Evolutionary conservation across 2,113 vertebrate species (phyloP), one percentile per base, ranked within the genome.

Genomic region (Lamprotornis superbus): DNA sequence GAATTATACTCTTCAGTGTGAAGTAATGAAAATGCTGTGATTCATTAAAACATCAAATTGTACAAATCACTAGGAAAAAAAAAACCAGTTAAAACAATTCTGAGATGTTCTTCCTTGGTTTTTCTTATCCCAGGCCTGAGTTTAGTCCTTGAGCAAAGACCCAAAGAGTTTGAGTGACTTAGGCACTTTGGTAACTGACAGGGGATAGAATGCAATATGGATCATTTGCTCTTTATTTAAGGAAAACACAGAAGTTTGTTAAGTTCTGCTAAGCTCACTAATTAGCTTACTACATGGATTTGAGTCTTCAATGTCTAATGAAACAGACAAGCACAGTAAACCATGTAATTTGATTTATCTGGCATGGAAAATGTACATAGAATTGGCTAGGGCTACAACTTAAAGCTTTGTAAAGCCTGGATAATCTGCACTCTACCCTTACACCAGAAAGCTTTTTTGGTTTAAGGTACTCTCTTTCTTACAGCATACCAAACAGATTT

Each of bases 191-290:
- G 46, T 47, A 64, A 56, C 21, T 37, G 35, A 33, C 8, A 37
- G 37, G 2, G 15, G 11, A 2, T 60, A 52, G 57, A 63, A 71
- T 0, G 2, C 12, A 47, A 12, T 50, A 40, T 23, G 24, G 4
- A 52, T 24, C 47, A 6, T 44, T 88, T 39, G 10, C 17, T 80
- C 27, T 53, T 9, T n/a, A 28, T 17, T 3, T 47, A 80, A 73
- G 50, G 30, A 79, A 78, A 30, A 71, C 0, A 0, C 4, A 28
- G 11, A 3, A 18, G 4, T 15, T 85, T 49, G 15, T 64, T 73
- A 81, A 74, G 4, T 31, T 61, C 49, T 77, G 23, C 31, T 49
- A 67, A 69, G 37, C 23, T 61, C 3, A 0, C 22, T 55, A 57
- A 64, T 44, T 57, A 83, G 20, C 25, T 70, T 4, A 49, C 37